Percentiles rank a stretch among this genome's conserved stretches.
Conservation (phyloP, 1,140 invertebrate species). For the Lasioglossum albipes region DNA sequence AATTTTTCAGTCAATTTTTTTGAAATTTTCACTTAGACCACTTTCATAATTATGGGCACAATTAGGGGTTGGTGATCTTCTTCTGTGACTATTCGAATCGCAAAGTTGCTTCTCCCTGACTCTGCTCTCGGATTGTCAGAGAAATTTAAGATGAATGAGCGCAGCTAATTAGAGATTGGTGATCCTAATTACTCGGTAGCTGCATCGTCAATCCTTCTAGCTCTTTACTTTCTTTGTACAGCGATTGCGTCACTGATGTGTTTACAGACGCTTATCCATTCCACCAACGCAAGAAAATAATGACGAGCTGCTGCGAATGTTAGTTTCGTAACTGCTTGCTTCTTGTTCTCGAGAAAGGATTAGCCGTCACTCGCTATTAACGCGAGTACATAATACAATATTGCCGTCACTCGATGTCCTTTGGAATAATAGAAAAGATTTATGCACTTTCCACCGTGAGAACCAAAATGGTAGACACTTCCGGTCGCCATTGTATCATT, state of each 20-base stretch:
- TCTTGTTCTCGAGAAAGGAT: background rate
- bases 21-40: too few species aligned
- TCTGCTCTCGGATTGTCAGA: too few species aligned
- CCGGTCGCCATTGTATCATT: too few species aligned
- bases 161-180: too few species aligned
- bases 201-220: background rate
- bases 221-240: background rate
- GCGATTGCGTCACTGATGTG: background rate
- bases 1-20: too few species aligned
- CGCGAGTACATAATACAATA: background rate
- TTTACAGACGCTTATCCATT: conserved; percentile 9
- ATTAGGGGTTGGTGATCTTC: too few species aligned
- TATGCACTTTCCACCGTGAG: background rate
- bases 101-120: too few species aligned
- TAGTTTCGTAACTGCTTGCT: conserved; percentile 4
- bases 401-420: background rate
- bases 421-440: background rate
- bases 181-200: too few species aligned
- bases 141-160: too few species aligned
- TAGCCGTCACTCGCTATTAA: background rate
- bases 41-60: too few species aligned
- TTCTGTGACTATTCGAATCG: too few species aligned
- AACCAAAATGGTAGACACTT: too few species aligned
- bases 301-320: conserved; percentile 1
- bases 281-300: conserved; percentile 19